Evolutionary conservation across 2,888 invertebrate genomes (phyloP), one percentile per base, ranked within the genome.

Genomic region (Teleiodes luculella): DNA sequence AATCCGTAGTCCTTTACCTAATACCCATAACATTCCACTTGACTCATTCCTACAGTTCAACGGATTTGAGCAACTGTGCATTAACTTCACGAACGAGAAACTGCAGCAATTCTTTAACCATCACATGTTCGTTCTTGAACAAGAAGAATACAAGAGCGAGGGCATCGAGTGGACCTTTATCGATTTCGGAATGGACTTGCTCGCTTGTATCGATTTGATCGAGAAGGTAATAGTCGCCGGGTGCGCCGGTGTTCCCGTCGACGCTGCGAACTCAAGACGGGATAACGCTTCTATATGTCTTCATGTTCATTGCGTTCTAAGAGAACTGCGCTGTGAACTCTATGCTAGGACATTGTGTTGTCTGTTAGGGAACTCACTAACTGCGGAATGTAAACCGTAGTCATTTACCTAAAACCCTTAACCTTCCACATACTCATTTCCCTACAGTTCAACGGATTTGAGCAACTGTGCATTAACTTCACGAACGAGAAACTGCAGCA

Each of bases 61-160:
- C 93, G 96, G 97, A 89, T 98, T 97, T 93, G 97, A 98, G 92
- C 98, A 98, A 92, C 93, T 98, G 85, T 98, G 97, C 92, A 98
- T 98, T 93, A 98, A 98, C 93, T 98, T 98, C 92, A 98, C 97
- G 90, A 98, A 98, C 89, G 97, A 98, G 92, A 96, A 97, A 90
- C 93, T 98, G 78, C 98, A 98, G 92, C 98, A 98, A 90, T 98
- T 97, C 94, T 98, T 98, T 95, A 98, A 98, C 91, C 97, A 98
- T 82, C 96, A 98, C 93, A 98, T 98, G 97, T 98, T 98, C 91
- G 97, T 98, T 74, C 93, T 98, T 73, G 97, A 98, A 89, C 97
- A 98, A 94, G 97, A 98, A 88, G 97, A 97, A 86, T 98, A 98
- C 92, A 95, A 96, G 89, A 93, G 90, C 75, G 97, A 98, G 88